Conservation (phyloP, 2,113 vertebrate species). For the Erythrocercus mccallii region DNA sequence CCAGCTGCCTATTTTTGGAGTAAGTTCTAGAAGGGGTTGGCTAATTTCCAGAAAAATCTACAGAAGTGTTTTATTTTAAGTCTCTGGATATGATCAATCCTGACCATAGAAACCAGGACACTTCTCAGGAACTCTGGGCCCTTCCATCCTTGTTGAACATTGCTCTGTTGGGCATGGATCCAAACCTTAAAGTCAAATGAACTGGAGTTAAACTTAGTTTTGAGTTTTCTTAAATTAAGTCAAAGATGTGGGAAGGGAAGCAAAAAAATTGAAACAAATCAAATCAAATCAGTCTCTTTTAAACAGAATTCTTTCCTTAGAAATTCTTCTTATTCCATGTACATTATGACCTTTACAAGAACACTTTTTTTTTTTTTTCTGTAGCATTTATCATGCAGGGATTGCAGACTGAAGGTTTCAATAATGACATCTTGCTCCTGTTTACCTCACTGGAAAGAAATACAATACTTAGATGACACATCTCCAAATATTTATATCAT, state of each 20-base stretch:
- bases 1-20: not conserved
- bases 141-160: not conserved
- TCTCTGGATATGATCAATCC: not conserved
- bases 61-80: not conserved
- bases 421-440: not conserved
- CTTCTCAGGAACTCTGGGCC: not conserved
- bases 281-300: not conserved
- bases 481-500: constrained; percentile 1
- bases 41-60: not conserved
- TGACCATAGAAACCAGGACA: not conserved
- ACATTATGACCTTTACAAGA: not conserved
- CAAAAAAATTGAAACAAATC: not conserved
- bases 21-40: not conserved
- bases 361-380: not conserved
- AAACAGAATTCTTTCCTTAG: not conserved
- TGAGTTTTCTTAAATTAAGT: not conserved
- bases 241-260: not conserved
- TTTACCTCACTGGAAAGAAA: not conserved
- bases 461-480: not conserved
- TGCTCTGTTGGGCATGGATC: not conserved
- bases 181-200: not conserved
- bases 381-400: not conserved
- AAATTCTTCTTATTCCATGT: not conserved
- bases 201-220: not conserved
- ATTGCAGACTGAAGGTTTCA: not conserved